phyloP scores from a whole-genome alignment of 2,113 vertebrate genomes.

The Limanda limanda region DNA sequence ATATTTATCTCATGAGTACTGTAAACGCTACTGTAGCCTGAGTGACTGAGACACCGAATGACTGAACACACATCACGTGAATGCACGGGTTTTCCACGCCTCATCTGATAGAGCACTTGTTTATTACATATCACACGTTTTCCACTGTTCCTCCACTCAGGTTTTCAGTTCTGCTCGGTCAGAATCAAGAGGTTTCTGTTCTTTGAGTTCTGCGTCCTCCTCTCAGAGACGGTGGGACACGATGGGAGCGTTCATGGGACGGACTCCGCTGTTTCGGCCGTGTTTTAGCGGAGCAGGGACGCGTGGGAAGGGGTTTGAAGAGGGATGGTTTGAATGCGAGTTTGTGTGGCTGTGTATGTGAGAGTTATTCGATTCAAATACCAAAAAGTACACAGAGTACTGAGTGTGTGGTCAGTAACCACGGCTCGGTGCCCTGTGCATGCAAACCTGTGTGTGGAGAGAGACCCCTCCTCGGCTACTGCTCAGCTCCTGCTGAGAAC shows the following conservation, averaged over 20 bases:
- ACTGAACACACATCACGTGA: slow-evolving; percentile 25
- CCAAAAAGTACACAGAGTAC: slow-evolving; percentile 48
- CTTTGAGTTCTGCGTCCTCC: slow-evolving; percentile 46
- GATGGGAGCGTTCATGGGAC: slow-evolving; percentile 8
- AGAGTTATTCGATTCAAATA: slow-evolving; percentile 26
- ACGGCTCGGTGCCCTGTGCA: not conserved
- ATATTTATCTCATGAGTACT: slow-evolving; percentile 70
- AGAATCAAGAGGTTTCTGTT: slow-evolving; percentile 45
- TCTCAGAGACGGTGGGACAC: slow-evolving; percentile 39
- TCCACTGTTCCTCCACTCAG: slow-evolving; percentile 75
- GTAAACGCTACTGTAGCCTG: slow-evolving; percentile 76
- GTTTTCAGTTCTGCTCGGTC: slow-evolving; percentile 74
- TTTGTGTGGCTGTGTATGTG: slow-evolving; percentile 8
- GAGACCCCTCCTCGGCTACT: not conserved
- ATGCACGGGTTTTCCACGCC: slow-evolving; percentile 47
- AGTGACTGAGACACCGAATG: slow-evolving; percentile 59
- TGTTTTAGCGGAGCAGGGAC: not conserved
- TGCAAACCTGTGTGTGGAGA: not conserved
- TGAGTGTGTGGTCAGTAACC: slow-evolving; percentile 15
- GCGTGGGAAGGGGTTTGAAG: not conserved
- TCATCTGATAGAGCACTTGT: slow-evolving; percentile 66
- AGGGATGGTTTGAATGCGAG: slow-evolving; percentile 3
- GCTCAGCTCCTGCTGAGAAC: not conserved
- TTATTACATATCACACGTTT: slow-evolving; percentile 64
- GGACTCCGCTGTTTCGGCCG: slow-evolving; percentile 15